Evolutionary conservation across 2,113 vertebrate genomes (phyloP), one percentile per base, ranked within the genome.

Genomic region (Nothocercus nigrocapillus): DNA sequence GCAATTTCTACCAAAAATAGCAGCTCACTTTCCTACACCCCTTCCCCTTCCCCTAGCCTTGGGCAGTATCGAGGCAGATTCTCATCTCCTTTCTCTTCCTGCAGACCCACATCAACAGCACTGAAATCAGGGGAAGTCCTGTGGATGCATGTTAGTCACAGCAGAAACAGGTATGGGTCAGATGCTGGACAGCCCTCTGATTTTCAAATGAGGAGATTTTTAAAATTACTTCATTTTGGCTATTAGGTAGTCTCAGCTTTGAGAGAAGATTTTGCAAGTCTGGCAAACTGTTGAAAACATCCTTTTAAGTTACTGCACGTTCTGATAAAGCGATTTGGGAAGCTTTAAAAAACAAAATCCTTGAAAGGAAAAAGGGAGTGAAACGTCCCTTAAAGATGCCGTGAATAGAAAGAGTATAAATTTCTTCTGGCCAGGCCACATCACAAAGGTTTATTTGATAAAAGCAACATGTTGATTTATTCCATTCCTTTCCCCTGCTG

Each of bases 401-500:
- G 56, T n/a, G 59, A 25, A 56, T 18, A 90, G 74, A 95, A 85
- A 83, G 68, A 92, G 92, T 69, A 93, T 85, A 89, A 82, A 76
- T 95, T 87, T 96, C 62, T 92, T 83, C 88, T 82, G 88, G 87
- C 44, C 80, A 82, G 83, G 77, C 86, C 83, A 93, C 92, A 96
- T 93, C 88, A 94, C 88, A 91, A 87, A 92, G 81, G 67, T 94
- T 94, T 92, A 85, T 82, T 76, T 93, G 84, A 89, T 90, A 86
- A 90, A 96, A 92, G 81, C 93, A 91, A 84, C 53, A 78, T 95
- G 89, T 78, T 90, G 78, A 88, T 97, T 94, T 95, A 95, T 90
- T 94, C 84, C 82, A 94, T 86, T 86, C 83, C 87, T 88, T 96
- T 95, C 69, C 81, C 91, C 80, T 89, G 85, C 73, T 95, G 79